Percentiles rank a stretch among this genome's conserved stretches.
Conservation (phyloP, 2,797 vertebrate species). For the Calcarius lapponicus region DNA sequence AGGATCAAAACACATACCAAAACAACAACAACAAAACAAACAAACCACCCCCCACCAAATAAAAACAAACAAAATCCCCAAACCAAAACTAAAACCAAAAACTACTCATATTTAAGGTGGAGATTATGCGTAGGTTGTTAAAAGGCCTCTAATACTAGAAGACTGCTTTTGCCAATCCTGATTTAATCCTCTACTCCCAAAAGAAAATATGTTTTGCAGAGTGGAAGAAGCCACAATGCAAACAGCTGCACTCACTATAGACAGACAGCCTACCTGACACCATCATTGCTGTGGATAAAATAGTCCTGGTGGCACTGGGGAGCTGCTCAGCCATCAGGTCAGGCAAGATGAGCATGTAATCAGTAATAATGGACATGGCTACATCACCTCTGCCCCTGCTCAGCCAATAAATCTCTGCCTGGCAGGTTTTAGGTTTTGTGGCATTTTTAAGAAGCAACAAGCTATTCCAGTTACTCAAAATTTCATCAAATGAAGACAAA, state of each 20-base stretch:
- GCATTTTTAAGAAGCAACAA: background rate
- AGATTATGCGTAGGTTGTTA: background rate
- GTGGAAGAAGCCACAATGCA: accelerated
- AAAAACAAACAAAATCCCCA: background rate
- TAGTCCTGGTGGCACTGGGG: background rate
- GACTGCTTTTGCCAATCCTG: background rate
- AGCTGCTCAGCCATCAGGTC: background rate
- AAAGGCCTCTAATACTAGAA: background rate
- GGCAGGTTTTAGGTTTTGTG: background rate
- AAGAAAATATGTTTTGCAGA: background rate
- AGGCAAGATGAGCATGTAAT: background rate
- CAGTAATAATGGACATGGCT: background rate
- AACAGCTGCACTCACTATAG: background rate
- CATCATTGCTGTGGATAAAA: background rate
- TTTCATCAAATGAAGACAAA: background rate
- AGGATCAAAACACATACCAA: background rate
- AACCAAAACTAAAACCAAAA: background rate
- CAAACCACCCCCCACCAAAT: background rate
- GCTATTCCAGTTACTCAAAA: background rate
- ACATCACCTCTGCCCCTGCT: background rate
- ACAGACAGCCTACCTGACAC: background rate
- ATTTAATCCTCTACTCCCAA: background rate
- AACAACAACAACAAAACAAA: background rate
- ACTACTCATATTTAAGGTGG: background rate
- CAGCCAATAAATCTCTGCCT: background rate